Evolutionary conservation across 2,797 vertebrate species (phyloP), one percentile per base, ranked within the genome.

Genomic region (Atherinosoma microstoma): DNA sequence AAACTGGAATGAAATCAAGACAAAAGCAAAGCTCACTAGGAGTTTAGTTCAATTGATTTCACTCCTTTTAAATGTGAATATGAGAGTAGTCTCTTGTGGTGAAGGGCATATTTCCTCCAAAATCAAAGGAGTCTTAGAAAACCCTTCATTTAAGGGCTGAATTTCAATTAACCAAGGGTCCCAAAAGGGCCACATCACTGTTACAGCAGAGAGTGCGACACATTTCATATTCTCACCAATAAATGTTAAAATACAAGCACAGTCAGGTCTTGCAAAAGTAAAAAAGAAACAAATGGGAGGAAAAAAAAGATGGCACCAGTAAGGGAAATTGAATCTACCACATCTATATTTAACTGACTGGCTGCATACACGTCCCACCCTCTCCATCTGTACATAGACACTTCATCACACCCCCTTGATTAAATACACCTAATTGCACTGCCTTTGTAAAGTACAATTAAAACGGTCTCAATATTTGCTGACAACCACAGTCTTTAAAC

Each of bases 301-400:
- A 64, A 62, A 62, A 76, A 67, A 78, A 59, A 83, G 73, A 87
- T 77, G 58, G 61, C 27, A 60, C 59, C 67, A 83, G 57, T 40
- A 47, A 57, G 36, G 71, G 67, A 85, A 88, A 82, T 64, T 68
- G 67, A 78, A 84, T 83, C 77, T 86, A 88, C 69, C 64, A 61
- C 79, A 84, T 84, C 73, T 73, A 83, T 70, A 85, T 90, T 91
- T 90, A 90, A 95, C 83, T 87, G 80, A 75, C 77, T 81, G 71
- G 51, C 75, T 70, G 78, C 70, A 64, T 74, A 51, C 35, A 64
- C 54, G 68, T 84, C 47, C 83, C 82, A 49, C 84, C 86, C 83
- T 82, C 65, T 70, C 42, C 34, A 13, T 77, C 81, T 84, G 64
- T 76, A 74, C 83, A 79, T 68, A 78, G 80, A 84, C 83, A 34